Evolutionary conservation across 1,140 invertebrate genomes (phyloP).

Genomic region (Leptinotarsa defecta): DNA sequence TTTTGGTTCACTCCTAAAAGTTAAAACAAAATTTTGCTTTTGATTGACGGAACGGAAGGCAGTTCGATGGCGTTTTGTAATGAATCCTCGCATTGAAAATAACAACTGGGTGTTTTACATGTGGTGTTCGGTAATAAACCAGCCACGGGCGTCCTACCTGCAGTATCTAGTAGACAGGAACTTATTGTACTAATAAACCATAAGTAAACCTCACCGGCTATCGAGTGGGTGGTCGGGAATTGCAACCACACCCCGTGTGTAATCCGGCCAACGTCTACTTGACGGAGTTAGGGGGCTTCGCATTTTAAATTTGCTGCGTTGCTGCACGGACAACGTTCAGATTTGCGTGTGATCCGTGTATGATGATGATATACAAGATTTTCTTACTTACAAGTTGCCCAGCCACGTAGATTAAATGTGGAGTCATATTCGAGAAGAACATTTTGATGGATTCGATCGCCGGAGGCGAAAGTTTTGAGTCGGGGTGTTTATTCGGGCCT

Average conservation of each 20-base stretch:
- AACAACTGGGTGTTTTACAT: slow-evolving; percentile 25
- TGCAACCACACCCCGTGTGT: slow-evolving; percentile 27
- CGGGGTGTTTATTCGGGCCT: no score
- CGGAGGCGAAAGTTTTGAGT: no score
- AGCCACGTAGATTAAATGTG: not conserved
- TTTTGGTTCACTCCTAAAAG: no score
- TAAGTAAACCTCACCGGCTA: slow-evolving; percentile 21
- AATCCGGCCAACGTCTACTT: slow-evolving; percentile 21
- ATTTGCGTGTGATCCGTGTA: slow-evolving; percentile 2
- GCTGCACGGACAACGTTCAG: not conserved
- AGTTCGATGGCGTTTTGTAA: slow-evolving; percentile 8
- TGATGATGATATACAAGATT: slow-evolving; percentile 5
- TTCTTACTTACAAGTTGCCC: not conserved
- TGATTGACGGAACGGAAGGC: not conserved
- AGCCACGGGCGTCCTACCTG: slow-evolving; percentile 26
- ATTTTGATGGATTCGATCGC: no score
- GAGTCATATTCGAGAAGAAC: no score
- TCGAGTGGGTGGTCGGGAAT: slow-evolving; percentile 22
- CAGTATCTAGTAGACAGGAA: slow-evolving; percentile 25
- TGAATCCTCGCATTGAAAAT: slow-evolving; percentile 16
- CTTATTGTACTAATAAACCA: slow-evolving; percentile 28
- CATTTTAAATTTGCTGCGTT: not conserved
- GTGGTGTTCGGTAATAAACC: slow-evolving; percentile 12
- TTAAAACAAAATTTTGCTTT: no score
- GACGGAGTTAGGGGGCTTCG: slow-evolving; percentile 19